Conservation (phyloP, 2,888 invertebrate genomes). For the Caprella mutica region DNA sequence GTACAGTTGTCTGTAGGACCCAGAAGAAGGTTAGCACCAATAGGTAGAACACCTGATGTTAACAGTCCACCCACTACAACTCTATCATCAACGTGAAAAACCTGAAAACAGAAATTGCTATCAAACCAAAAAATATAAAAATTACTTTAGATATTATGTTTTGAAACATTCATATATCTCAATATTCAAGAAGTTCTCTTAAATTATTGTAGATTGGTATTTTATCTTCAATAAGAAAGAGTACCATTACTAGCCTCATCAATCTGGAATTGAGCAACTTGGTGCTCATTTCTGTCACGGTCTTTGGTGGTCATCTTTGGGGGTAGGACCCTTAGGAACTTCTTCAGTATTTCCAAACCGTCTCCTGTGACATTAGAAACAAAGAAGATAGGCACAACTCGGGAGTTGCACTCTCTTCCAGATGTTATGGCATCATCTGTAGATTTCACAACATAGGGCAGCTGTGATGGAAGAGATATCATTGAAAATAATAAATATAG, state of each 20-base stretch:
- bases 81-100: constrained; percentile 29
- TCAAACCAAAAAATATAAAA: too few relatives aligned
- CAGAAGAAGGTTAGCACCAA: constrained; percentile 51
- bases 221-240: too few relatives aligned
- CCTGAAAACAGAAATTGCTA: too few relatives aligned
- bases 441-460: constrained; percentile 54
- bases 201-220: too few relatives aligned
- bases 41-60: constrained; percentile 70
- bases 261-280: constrained; percentile 76
- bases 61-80: constrained; percentile 69
- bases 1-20: constrained; percentile 63
- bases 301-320: constrained; percentile 54
- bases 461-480: constrained; percentile 35
- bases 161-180: too few relatives aligned
- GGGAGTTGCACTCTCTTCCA: constrained; percentile 53
- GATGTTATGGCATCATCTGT: constrained; percentile 65
- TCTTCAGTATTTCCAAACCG: constrained; percentile 68
- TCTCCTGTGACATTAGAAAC: constrained; percentile 83
- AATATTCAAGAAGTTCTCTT: too few relatives aligned
- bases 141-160: too few relatives aligned
- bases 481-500: too few relatives aligned
- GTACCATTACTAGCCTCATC: too few relatives aligned
- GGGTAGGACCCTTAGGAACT: constrained; percentile 69
- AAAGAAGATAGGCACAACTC: constrained; percentile 65
- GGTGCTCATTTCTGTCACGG: constrained; percentile 58